These are phyloP conservation scores for Pissodes strobi DNA, from an alignment of 1,140 invertebrate genomes.

Conservation along the genomic window DNA sequence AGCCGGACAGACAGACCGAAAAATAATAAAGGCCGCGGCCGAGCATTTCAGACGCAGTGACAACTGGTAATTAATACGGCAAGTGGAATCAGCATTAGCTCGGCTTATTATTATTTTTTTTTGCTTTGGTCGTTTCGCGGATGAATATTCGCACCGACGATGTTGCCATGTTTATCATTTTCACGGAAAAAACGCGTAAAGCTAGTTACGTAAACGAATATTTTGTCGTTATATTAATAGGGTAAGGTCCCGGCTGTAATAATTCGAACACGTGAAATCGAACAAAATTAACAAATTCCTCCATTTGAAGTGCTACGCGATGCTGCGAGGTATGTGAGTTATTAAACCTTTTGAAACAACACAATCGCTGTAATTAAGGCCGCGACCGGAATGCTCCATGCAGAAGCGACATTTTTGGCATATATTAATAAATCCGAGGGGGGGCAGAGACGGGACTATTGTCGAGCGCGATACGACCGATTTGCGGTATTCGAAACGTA, in stretches of 20 bases:
- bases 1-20: constrained; percentile 3
- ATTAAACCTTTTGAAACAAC: constrained; percentile 51
- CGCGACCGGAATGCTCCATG: constrained; percentile 36
- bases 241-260: too few species aligned
- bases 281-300: constrained; percentile 30
- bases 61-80: constrained; percentile 18
- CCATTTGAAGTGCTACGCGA: constrained; percentile 19
- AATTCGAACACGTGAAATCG: background rate
- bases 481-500: constrained; percentile 42
- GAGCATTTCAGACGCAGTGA: constrained; percentile 9
- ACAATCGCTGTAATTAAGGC: constrained; percentile 52
- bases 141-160: too few species aligned
- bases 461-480: constrained; percentile 28
- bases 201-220: too few species aligned
- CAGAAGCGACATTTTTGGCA: constrained; percentile 47
- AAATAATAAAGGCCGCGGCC: constrained; percentile 19
- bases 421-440: constrained; percentile 37
- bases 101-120: too few species aligned
- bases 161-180: too few species aligned
- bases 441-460: constrained; percentile 37
- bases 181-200: too few species aligned
- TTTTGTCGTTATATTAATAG: too few species aligned
- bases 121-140: too few species aligned
- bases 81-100: constrained; percentile 13
- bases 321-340: constrained; percentile 45